Evolutionary conservation across 2,888 invertebrate genomes (phyloP), one percentile per base, ranked within the genome.

Genomic region (Eupithecia tripunctaria): DNA sequence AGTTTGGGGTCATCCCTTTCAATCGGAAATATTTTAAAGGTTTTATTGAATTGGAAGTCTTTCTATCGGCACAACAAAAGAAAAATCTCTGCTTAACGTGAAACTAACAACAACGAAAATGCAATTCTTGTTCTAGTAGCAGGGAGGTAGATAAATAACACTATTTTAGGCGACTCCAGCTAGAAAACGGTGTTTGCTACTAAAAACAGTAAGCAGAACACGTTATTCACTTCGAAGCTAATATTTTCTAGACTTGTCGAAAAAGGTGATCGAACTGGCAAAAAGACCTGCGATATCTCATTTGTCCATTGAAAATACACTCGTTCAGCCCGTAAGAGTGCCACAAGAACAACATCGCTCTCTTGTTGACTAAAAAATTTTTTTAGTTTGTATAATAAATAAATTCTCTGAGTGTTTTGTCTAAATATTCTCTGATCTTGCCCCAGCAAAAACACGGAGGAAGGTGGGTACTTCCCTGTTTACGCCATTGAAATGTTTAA

Each of bases 401-500:
- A 7, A n/a, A 51, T 51, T n/a, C 0, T 51, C 10, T 10, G 2
- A 2, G 21, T 25, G 14, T 1, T 56, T 25, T 21, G 25, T 25
- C 1, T 56, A 56, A 25, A 25, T 56, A 56, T 56, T 29, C 2
- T 29, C 29, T 18, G 59, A 29, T 60, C 18, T 29, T 27, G 18
- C 36, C 21, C 10, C n/a, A 8, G 56, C 56, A 56, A 56, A 56
- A 56, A 56, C 56, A 56, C 25, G 56, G 21, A 56, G 56, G 25
- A 56, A 25, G 12, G 67, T 65, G 47, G 56, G 67, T 68, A 68
- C 62, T 70, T 59, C 63, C 60, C 51, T 70, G 69, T 67, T 71
- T 71, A 69, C 68, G 29, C 68, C 68, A 62, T 62, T 60, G 62
- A 66, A 74, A 56, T 68, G 64, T 82, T 82, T 81, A 85, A 84